These are phyloP conservation scores for Ernsta delagoae DNA, from an alignment of 2,888 invertebrate species.

Conservation along the genomic window DNA sequence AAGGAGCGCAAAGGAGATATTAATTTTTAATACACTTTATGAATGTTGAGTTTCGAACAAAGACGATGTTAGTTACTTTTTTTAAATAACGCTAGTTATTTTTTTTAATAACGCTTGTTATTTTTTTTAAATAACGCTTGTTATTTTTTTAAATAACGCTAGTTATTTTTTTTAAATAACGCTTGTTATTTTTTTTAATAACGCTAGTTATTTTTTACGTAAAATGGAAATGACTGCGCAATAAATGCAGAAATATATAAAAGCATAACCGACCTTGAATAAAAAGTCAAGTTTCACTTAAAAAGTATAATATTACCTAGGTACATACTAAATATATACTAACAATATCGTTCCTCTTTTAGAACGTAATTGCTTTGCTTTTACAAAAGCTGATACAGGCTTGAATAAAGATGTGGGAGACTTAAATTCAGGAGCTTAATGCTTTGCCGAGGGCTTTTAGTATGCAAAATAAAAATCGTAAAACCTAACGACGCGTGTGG, in stretches of 20 bases:
- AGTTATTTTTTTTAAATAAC: too few relatives aligned
- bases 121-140: too few relatives aligned
- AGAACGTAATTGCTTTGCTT: slow-evolving; percentile 9
- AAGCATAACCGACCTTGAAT: not conserved
- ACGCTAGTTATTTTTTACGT: too few relatives aligned
- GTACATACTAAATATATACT: too few relatives aligned
- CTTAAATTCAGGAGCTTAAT: slow-evolving; percentile 21
- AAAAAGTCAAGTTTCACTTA: not conserved
- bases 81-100: too few relatives aligned
- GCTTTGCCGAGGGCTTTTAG: slow-evolving; percentile 33
- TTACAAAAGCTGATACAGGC: slow-evolving; percentile 3
- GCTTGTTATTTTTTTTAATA: too few relatives aligned
- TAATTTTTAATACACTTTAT: slow-evolving; percentile 7
- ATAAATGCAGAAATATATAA: slow-evolving; percentile 1
- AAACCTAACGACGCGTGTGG: slow-evolving; percentile 39
- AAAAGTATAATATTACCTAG: not conserved
- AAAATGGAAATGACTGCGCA: slow-evolving; percentile 5
- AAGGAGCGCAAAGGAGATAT: not conserved
- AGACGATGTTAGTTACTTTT: not conserved
- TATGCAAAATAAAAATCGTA: slow-evolving; percentile 43
- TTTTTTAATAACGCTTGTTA: too few relatives aligned
- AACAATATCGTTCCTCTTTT: slow-evolving; percentile 13
- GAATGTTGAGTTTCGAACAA: not conserved
- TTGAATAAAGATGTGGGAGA: slow-evolving; percentile 13
- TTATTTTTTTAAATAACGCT: too few relatives aligned